Percentiles rank a stretch among this genome's conserved stretches.
Conservation (phyloP, 2,113 vertebrate species). For the Lontra canadensis region DNA sequence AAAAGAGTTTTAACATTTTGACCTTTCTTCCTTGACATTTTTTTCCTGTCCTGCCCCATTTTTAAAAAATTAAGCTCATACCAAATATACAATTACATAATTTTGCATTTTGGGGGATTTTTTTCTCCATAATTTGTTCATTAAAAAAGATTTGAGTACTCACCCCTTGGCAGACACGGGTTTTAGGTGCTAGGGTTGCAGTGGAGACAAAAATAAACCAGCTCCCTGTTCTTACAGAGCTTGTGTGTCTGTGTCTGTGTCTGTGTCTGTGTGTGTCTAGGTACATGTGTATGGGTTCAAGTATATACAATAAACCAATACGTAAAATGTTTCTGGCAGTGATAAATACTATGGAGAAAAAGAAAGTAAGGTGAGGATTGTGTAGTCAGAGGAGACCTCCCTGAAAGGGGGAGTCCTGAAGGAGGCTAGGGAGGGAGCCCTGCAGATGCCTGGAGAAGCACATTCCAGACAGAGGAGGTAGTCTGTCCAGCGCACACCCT, state of each 20-base stretch:
- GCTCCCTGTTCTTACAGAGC: not conserved
- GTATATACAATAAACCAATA: not conserved
- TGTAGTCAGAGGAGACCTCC: not conserved
- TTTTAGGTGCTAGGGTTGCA: not conserved
- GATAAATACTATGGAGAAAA: not conserved
- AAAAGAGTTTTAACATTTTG: not conserved
- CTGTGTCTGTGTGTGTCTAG: too few species aligned
- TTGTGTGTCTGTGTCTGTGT: not conserved
- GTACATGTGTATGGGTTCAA: not conserved
- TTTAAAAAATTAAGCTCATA: not conserved
- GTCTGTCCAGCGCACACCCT: not conserved
- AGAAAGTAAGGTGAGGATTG: not conserved
- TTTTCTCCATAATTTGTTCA: constrained; percentile 22
- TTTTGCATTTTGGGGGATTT: not conserved
- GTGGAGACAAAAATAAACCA: not conserved
- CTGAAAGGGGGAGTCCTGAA: not conserved
- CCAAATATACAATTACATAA: not conserved
- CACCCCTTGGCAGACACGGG: not conserved
- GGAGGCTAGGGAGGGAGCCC: not conserved
- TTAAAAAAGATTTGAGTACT: constrained; percentile 19
- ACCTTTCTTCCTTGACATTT: not conserved
- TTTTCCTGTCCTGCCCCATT: not conserved
- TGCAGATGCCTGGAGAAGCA: not conserved
- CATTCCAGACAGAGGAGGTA: not conserved
- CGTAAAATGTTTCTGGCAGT: not conserved